phyloP scores from a whole-genome alignment of 1,140 invertebrate species.

The Ruditapes philippinarum region DNA sequence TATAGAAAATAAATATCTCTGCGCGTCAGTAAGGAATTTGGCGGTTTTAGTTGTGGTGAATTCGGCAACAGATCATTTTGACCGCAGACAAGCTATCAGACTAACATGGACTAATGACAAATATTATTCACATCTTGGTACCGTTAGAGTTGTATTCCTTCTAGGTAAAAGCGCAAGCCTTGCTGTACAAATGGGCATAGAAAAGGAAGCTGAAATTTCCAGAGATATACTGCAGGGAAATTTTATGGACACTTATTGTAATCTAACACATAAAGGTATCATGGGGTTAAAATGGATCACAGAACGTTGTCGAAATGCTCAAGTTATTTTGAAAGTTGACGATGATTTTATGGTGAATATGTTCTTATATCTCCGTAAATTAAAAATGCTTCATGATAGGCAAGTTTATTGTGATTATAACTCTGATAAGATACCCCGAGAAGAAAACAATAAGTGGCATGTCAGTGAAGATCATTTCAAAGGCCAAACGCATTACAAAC shows the following conservation, averaged over 20 bases:
- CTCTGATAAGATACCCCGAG: conserved; percentile 19
- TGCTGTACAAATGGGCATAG: conserved; percentile 13
- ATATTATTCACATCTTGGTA: conserved; percentile 29
- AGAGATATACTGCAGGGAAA: conserved; percentile 78
- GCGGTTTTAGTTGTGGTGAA: conserved; percentile 69
- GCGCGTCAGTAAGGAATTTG: background rate
- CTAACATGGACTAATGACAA: conserved; percentile 77
- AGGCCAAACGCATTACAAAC: conserved; percentile 36
- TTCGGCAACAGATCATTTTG: conserved; percentile 66
- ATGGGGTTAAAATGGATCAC: conserved; percentile 94
- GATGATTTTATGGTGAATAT: conserved; percentile 90
- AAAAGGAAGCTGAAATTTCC: conserved; percentile 58
- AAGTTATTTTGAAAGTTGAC: conserved; percentile 94
- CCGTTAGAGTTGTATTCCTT: conserved; percentile 89
- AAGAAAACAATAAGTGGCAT: conserved; percentile 41
- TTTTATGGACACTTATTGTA: conserved; percentile 77
- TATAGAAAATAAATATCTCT: background rate
- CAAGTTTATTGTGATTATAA: conserved; percentile 37
- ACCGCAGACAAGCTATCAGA: conserved; percentile 70
- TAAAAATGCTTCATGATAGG: background rate
- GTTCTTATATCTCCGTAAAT: background rate
- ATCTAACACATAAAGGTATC: conserved; percentile 88
- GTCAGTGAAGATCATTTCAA: conserved; percentile 54
- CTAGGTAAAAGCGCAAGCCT: conserved; percentile 89
- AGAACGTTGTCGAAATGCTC: conserved; percentile 89